These are phyloP conservation scores for Drosophila nannoptera DNA, from an alignment of 1,140 invertebrate genomes.

Conservation along the genomic window DNA sequence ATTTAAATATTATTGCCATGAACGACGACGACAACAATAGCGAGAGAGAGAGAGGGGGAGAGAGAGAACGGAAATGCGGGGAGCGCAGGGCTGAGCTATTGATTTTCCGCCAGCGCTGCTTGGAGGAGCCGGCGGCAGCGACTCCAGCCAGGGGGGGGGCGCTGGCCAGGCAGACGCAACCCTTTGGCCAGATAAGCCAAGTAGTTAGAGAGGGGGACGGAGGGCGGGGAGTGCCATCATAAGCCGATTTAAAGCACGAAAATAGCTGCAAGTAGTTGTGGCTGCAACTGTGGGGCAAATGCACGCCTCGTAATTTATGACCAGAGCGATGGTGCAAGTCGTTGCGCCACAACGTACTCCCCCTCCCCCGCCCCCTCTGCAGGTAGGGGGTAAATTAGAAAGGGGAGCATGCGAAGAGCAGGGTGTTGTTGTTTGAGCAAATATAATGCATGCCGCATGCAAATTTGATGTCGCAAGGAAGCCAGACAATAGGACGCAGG, in stretches of 20 bases:
- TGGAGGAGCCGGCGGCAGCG: constrained; percentile 14
- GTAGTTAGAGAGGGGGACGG: constrained; percentile 15
- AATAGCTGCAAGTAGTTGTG: constrained; percentile 63
- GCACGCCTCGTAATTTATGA: constrained; percentile 73
- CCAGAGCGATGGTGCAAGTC: constrained; percentile 6
- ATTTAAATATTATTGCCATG: constrained; percentile 73
- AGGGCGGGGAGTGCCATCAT: constrained; percentile 9
- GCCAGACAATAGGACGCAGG: constrained; percentile 1
- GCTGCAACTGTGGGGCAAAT: constrained; percentile 73
- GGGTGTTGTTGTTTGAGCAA: constrained; percentile 31
- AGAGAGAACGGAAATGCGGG: background rate
- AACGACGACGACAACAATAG: constrained; percentile 59
- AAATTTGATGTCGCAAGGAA: constrained; percentile 25
- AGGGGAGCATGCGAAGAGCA: constrained; percentile 18
- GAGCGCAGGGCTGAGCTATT: constrained; percentile 35
- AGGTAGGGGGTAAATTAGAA: constrained; percentile 48
- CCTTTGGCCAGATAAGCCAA: constrained; percentile 42
- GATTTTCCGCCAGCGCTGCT: constrained; percentile 56
- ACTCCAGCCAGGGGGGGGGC: constrained; percentile 12
- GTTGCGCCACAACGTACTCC: too few relatives aligned
- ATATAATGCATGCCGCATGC: constrained; percentile 29
- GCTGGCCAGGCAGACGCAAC: constrained; percentile 14
- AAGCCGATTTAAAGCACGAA: constrained; percentile 72
- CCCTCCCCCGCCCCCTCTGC: background rate
- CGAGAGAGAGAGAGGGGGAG: background rate